phyloP scores from a whole-genome alignment of 2,113 vertebrate genomes.

The Donacobius atricapilla region DNA sequence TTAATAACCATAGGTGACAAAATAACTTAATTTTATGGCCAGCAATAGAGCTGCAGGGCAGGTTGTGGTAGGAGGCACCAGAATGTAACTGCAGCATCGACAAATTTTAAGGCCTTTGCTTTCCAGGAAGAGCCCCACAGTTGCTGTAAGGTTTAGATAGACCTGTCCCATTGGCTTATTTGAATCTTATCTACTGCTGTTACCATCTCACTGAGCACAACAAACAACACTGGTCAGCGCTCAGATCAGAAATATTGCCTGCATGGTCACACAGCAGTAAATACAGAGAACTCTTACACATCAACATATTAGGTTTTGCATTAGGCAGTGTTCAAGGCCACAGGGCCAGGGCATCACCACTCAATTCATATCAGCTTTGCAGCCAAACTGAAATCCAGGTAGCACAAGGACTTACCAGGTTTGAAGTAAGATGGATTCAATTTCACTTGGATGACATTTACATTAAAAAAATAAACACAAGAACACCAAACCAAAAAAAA shows the following conservation, averaged over 20 bases:
- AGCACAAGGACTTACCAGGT: not conserved
- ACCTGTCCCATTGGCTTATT: not conserved
- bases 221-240: not conserved
- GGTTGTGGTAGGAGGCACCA: not conserved
- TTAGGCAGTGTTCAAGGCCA: not conserved
- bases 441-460: not conserved
- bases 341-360: not conserved
- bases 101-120: conserved; percentile 3
- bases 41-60: not conserved
- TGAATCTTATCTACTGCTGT: not conserved
- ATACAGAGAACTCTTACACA: not conserved
- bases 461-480: not conserved
- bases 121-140: conserved; percentile 1
- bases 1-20: conserved; percentile 44
- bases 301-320: not conserved
- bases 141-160: not conserved
- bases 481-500: not conserved
- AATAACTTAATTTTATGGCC: conserved; percentile 54
- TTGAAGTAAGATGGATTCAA: not conserved
- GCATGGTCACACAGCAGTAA: not conserved
- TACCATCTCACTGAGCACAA: not conserved
- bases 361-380: not conserved
- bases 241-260: not conserved
- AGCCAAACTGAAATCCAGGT: not conserved
- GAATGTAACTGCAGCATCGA: not conserved